Evolutionary conservation across 1,140 invertebrate genomes (phyloP).

Genomic region (Paraescarpia echinospica): DNA sequence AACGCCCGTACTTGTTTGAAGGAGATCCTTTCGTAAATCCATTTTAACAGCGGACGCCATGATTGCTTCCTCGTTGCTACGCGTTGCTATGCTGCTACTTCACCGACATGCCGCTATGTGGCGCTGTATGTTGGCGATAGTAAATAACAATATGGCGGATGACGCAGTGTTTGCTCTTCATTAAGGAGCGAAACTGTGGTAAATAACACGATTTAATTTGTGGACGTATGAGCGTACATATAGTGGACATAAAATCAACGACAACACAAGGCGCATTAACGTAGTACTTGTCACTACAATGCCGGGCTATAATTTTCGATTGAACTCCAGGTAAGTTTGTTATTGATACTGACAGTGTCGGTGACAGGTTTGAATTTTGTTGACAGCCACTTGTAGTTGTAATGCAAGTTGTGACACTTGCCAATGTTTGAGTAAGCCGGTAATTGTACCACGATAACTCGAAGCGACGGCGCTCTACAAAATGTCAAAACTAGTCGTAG

Average conservation of each 20-base stretch:
- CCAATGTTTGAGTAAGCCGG: background rate
- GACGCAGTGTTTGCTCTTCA: background rate
- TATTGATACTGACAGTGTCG: background rate
- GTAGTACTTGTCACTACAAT: background rate
- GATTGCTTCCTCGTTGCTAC: background rate
- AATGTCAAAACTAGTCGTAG: background rate
- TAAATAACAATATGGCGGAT: slow-evolving; percentile 1
- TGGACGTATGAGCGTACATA: background rate
- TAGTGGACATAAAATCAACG: background rate
- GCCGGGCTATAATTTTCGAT: background rate
- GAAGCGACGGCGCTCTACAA: background rate
- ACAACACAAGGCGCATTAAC: background rate
- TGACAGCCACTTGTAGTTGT: background rate
- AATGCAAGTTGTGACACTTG: background rate
- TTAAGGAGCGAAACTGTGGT: background rate
- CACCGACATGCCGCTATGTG: background rate
- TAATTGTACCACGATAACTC: background rate
- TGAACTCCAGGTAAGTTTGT: background rate
- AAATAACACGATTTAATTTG: background rate
- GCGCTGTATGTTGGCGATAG: background rate
- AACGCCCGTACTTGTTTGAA: slow-evolving; percentile 54
- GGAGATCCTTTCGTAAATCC: slow-evolving; percentile 24
- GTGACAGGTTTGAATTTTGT: background rate
- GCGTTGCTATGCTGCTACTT: background rate
- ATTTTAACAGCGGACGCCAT: background rate